These are phyloP conservation scores for Drosophila parvula DNA, from an alignment of 1,140 invertebrate species.

Conservation along the genomic window DNA sequence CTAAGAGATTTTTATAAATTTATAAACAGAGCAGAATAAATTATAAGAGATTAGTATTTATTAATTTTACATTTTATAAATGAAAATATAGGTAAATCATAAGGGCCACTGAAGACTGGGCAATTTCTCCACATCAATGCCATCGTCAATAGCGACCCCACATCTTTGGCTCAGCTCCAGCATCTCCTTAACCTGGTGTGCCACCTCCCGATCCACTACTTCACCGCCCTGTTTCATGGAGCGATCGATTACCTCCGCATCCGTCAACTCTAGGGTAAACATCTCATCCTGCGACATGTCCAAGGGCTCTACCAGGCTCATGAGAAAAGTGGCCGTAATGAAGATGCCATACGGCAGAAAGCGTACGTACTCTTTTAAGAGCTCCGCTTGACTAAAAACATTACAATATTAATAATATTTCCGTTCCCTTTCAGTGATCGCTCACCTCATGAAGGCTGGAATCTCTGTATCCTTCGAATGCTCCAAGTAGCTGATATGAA, in stretches of 20 bases:
- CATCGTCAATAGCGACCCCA: constrained; percentile 61
- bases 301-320: constrained; percentile 52
- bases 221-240: constrained; percentile 56
- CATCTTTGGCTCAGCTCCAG: constrained; percentile 52
- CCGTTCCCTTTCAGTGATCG: rapidly evolving
- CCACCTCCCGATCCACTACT: constrained; percentile 59
- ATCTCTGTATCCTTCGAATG: constrained; percentile 24
- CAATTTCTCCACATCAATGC: constrained; percentile 45
- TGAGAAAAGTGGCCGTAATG: constrained; percentile 57
- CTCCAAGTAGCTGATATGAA: constrained; percentile 46
- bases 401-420: neutral
- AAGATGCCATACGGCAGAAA: constrained; percentile 59
- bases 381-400: constrained; percentile 22
- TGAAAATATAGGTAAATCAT: neutral
- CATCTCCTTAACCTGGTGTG: constrained; percentile 71
- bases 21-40: neutral
- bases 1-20: neutral
- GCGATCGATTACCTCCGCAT: constrained; percentile 40
- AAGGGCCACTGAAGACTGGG: neutral
- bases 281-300: constrained; percentile 36
- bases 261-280: constrained; percentile 10
- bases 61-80: neutral
- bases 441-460: constrained; percentile 65
- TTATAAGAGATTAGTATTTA: neutral
- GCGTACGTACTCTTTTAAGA: constrained; percentile 70